Conservation (phyloP, 2,113 vertebrate species). For the Carettochelys insculpta region DNA sequence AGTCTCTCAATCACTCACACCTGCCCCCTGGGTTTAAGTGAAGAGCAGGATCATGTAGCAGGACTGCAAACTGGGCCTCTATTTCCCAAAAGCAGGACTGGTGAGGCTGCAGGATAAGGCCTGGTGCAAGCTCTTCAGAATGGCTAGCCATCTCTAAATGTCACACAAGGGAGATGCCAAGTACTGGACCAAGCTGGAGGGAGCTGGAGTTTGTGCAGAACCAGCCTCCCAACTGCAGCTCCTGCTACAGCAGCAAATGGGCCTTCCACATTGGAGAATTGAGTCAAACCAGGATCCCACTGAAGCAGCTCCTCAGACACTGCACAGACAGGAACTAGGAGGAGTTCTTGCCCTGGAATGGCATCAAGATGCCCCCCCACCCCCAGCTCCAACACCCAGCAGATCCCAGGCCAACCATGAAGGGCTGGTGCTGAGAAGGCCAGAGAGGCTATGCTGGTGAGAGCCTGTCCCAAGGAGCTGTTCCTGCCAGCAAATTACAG, state of each 20-base stretch:
- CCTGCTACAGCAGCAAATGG: background rate
- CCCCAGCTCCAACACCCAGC: background rate
- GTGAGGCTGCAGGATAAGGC: background rate
- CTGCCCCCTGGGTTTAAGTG: background rate
- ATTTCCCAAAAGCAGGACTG: background rate
- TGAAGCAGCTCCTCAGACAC: background rate
- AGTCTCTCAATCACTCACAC: background rate
- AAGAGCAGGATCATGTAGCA: rapidly evolving
- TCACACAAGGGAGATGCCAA: background rate
- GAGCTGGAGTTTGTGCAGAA: background rate
- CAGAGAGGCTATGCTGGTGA: background rate
- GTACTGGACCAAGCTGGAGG: background rate
- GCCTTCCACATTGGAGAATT: background rate
- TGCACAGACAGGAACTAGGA: background rate
- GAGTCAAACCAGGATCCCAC: background rate
- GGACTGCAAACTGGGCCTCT: background rate
- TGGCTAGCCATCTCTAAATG: background rate
- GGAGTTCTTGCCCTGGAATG: background rate
- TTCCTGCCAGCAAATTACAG: background rate
- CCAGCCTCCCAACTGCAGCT: background rate
- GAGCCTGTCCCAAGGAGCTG: background rate
- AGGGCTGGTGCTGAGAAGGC: background rate
- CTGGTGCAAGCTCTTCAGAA: background rate
- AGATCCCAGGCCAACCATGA: background rate
- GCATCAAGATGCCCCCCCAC: background rate